phyloP scores from a whole-genome alignment of 2,888 invertebrate genomes.

The Drosophila mercatorum region DNA sequence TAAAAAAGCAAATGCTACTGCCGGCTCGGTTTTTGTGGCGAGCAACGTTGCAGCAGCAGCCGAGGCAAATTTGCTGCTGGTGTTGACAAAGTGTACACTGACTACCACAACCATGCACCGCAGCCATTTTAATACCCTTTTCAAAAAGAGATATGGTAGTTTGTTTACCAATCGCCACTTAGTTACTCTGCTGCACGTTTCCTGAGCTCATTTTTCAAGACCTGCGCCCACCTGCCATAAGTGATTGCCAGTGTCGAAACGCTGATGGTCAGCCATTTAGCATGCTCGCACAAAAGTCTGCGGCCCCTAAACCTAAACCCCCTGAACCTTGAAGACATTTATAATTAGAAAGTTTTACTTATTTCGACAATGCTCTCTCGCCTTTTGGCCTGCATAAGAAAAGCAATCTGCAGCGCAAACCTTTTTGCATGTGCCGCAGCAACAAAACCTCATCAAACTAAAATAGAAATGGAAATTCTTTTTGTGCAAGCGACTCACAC shows the following conservation, averaged over 20 bases:
- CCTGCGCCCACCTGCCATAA: not conserved
- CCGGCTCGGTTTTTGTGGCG: conserved; percentile 49
- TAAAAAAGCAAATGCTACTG: conserved; percentile 29
- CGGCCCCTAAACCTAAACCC: not conserved
- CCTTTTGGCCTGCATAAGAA: conserved; percentile 1
- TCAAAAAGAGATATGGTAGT: conserved; percentile 50
- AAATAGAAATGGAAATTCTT: conserved; percentile 29
- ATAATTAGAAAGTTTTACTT: conserved; percentile 59
- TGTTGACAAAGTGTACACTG: conserved; percentile 68
- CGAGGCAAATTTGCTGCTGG: conserved; percentile 49
- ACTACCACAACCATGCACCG: not conserved
- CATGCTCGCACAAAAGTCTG: conserved; percentile 11
- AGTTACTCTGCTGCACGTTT: conserved; percentile 8
- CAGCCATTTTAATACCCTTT: conserved; percentile 53
- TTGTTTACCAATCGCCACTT: conserved; percentile 29
- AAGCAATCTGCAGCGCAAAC: conserved; percentile 10
- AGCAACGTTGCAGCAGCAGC: conserved; percentile 38
- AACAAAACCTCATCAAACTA: conserved; percentile 25
- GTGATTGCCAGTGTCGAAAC: conserved; percentile 45
- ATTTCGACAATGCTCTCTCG: conserved; percentile 27
- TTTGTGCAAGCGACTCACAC: conserved; percentile 17
- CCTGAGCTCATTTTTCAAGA: conserved; percentile 26
- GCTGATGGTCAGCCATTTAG: conserved; percentile 49
- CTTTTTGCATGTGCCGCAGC: conserved; percentile 22
- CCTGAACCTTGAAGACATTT: conserved; percentile 28